These are phyloP conservation scores for Pediacus dermestoides DNA, from an alignment of 2,888 invertebrate species.

Conservation along the genomic window DNA sequence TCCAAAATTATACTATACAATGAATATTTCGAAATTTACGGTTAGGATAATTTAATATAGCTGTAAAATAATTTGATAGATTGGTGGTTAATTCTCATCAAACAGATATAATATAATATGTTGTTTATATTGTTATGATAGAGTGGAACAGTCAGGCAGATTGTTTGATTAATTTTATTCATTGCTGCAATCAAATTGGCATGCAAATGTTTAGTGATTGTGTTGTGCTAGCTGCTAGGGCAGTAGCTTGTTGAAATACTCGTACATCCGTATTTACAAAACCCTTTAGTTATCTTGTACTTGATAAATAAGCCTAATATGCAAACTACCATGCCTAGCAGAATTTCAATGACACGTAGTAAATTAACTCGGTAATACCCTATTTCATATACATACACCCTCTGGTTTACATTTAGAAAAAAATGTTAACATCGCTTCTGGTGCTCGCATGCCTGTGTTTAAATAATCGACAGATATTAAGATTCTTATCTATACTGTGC, in stretches of 20 bases:
- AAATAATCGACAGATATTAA: no score
- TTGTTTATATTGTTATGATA: neutral
- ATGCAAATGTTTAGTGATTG: slow-evolving; percentile 24
- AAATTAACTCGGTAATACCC: slow-evolving; percentile 15
- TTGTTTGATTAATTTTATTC: slow-evolving; percentile 20
- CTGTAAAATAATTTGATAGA: no score
- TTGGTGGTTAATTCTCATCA: no score
- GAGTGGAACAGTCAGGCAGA: slow-evolving; percentile 14
- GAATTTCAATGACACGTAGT: slow-evolving; percentile 15
- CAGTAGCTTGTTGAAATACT: slow-evolving; percentile 19
- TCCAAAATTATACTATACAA: no score
- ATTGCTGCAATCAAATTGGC: slow-evolving; percentile 18
- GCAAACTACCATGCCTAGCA: slow-evolving; percentile 19
- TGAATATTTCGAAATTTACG: no score
- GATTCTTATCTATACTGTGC: no score
- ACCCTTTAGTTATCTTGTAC: slow-evolving; percentile 28
- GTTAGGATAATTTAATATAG: no score
- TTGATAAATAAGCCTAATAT: slow-evolving; percentile 28
- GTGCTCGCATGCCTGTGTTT: no score
- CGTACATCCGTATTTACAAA: slow-evolving; percentile 27
- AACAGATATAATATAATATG: neutral
- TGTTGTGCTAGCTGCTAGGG: slow-evolving; percentile 17
- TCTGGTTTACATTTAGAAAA: no score
- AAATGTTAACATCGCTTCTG: no score
- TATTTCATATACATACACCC: slow-evolving; percentile 16